phyloP scores from a whole-genome alignment of 2,113 vertebrate species.

The Neogobius melanostomus region DNA sequence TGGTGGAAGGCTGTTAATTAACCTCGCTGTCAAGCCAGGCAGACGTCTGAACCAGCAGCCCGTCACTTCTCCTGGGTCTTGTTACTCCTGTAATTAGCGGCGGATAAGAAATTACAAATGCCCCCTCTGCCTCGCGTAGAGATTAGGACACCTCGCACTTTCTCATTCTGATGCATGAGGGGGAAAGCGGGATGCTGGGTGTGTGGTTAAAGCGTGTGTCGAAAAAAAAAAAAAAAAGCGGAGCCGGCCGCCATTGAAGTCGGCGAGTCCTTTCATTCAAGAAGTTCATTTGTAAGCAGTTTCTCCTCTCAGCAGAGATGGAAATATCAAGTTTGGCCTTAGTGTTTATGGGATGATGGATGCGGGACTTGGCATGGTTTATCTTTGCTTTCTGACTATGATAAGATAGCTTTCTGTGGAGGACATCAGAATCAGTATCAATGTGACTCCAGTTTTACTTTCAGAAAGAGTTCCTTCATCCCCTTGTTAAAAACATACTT shows the following conservation, averaged over 20 bases:
- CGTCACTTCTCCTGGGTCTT: constrained; percentile 75
- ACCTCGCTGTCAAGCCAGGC: constrained; percentile 69
- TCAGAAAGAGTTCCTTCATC: too few species aligned
- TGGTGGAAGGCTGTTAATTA: constrained; percentile 76
- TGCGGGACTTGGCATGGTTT: not conserved
- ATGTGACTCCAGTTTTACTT: not conserved
- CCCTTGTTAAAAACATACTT: too few species aligned
- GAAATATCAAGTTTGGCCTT: constrained; percentile 2
- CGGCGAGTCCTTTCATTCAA: constrained; percentile 1
- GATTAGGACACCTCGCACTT: constrained; percentile 53
- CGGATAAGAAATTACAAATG: constrained; percentile 66
- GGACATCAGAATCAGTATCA: not conserved
- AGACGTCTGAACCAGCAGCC: constrained; percentile 66
- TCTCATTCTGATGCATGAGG: constrained; percentile 59
- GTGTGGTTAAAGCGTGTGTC: not conserved
- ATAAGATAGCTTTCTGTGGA: not conserved
- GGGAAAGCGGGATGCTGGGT: constrained; percentile 12
- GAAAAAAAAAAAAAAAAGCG: not conserved
- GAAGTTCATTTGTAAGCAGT: constrained; percentile 1
- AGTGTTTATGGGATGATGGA: not conserved
- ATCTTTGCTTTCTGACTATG: not conserved
- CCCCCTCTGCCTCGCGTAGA: constrained; percentile 44
- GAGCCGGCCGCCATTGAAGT: not conserved
- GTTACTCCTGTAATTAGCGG: constrained; percentile 73
- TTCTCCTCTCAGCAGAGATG: not conserved